A percentile compares a stretch with the other conserved stretches of the same genome.
phyloP scores from a whole-genome alignment of 2,888 invertebrate species.

The Galerucella nymphaeae region DNA sequence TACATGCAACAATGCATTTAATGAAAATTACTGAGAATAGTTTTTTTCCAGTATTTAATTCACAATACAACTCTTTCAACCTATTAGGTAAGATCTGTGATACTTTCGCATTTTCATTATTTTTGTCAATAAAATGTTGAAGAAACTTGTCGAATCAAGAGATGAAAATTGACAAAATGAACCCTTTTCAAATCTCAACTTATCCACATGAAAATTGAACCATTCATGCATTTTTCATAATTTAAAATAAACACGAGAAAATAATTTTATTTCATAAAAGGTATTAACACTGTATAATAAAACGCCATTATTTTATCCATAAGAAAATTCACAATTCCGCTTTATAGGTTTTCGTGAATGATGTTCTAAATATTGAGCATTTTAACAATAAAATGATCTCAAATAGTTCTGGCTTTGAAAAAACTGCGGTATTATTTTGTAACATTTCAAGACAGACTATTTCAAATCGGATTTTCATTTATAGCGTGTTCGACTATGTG shows the following conservation, averaged over 20 bases:
- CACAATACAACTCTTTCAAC: too few species aligned
- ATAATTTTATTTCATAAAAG: neutral
- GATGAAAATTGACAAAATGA: too few species aligned
- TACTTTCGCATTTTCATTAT: too few species aligned
- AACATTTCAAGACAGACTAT: neutral
- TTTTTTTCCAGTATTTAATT: too few species aligned
- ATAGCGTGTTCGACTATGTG: too few species aligned
- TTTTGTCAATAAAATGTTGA: too few species aligned
- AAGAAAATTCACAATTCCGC: slow-evolving; percentile 38
- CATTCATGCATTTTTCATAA: neutral
- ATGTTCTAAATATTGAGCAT: slow-evolving; percentile 55
- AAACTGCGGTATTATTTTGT: neutral
- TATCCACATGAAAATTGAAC: neutral
- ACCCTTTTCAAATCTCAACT: too few species aligned
- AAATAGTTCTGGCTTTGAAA: slow-evolving; percentile 5
- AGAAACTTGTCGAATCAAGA: too few species aligned
- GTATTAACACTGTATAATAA: neutral
- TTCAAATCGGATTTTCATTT: neutral
- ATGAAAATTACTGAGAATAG: too few species aligned
- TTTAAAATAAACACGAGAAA: neutral
- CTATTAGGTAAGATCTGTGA: too few species aligned
- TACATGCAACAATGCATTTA: too few species aligned
- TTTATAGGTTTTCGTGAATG: slow-evolving; percentile 39
- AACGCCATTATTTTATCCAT: slow-evolving; percentile 19
- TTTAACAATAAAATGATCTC: slow-evolving; percentile 41